Conservation (phyloP, 2,797 vertebrate species). For the Pangasius macronema region DNA sequence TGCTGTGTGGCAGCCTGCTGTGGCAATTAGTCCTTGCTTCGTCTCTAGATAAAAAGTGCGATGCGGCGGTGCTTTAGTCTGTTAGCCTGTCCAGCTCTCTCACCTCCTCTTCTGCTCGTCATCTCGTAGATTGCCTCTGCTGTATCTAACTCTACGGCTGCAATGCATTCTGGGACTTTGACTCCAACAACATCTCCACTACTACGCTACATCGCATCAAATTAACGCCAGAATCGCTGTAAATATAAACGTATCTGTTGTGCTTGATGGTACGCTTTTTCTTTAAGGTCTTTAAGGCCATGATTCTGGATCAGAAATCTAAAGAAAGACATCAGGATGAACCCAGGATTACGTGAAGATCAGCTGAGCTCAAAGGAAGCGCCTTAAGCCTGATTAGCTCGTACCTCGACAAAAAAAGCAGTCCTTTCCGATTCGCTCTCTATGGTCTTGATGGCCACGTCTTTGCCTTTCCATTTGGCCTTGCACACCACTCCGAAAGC, state of each 20-base stretch:
- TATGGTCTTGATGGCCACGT: slow-evolving; percentile 98
- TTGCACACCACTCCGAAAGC: slow-evolving; percentile 98
- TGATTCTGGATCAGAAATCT: not conserved
- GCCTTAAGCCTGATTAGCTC: not conserved
- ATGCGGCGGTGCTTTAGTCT: not conserved
- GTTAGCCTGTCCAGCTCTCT: not conserved
- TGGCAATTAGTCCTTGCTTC: not conserved
- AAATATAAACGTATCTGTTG: not conserved
- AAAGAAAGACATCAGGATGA: not conserved
- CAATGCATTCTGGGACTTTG: not conserved
- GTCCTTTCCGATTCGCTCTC: slow-evolving; percentile 99
- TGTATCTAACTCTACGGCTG: not conserved
- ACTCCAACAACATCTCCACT: not conserved
- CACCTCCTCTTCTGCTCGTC: not conserved
- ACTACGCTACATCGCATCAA: not conserved
- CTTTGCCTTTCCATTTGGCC: slow-evolving; percentile 98
- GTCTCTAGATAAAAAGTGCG: not conserved
- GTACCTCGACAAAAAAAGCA: slow-evolving; percentile 96
- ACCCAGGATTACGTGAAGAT: not conserved
- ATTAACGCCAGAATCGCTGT: not conserved
- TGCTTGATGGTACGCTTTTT: not conserved
- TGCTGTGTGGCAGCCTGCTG: not conserved
- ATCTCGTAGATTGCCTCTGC: not conserved
- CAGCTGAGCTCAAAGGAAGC: not conserved
- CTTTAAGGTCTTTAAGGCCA: not conserved